Evolutionary conservation across 37 sponge, comb jelly and placozoan species (phyloP), one percentile per base, ranked within the genome.

Genomic region (Spongia lamella): DNA sequence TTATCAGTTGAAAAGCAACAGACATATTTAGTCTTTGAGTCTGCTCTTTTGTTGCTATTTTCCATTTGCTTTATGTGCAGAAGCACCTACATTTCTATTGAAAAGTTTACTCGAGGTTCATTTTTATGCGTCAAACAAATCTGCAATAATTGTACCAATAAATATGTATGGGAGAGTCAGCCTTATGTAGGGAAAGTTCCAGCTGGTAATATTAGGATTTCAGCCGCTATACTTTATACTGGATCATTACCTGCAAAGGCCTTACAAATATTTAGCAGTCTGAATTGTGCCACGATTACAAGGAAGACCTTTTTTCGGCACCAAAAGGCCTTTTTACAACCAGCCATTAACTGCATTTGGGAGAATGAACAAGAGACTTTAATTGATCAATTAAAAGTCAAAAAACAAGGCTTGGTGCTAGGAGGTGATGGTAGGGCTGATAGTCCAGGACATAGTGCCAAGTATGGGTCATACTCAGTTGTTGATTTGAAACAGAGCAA

Each of bases 341-440:
- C 76, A 17, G 4, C 83, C 25, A 66, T 81, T 24, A 31, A 14
- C 17, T 40, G 17, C 33, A 60, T 74, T 60, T 86, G 77, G 82
- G 29, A 81, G 2, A 11, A n/a, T 11, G 32, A 76, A n/a, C 76
- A 81, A 27, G 27, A 17, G 14, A 25, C 30, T 5, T 52, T 86
- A 9, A 20, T 86, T 22, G 75, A 26, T 11, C 20, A 21, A 38
- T 58, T 72, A 16, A 73, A 65, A 35, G 53, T 40, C 6, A 53
- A 61, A 56, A 56, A 47, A 20, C 22, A 22, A n/a, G 15, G 58
- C 4, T 59, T 83, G 7, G 19, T 53, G 9, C 21, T 82, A 14
- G 83, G 70, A 24, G 89, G 89, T 36, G 89, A 88, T 73, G 89
- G 89, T 24, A 59, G 84, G 40, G 40, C 73, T 31, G 84, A 83